phyloP scores from a whole-genome alignment of 2,888 invertebrate genomes.

The Cryptosula pallasiana region DNA sequence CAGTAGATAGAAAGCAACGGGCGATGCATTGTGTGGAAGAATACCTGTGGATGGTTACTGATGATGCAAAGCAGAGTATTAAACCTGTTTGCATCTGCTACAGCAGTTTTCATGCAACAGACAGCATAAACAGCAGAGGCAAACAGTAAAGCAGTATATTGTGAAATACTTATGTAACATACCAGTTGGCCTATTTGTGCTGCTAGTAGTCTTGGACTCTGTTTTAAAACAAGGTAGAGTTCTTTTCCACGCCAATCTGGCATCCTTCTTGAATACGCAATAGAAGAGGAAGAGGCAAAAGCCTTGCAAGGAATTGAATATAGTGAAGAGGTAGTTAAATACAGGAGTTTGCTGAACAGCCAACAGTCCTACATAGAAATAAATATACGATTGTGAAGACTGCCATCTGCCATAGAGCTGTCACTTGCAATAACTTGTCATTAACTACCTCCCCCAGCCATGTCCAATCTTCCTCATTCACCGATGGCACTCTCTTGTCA shows the following conservation, averaged over 20 bases:
- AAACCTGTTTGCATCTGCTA: background rate
- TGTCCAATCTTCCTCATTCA: no score
- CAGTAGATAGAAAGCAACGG: no score
- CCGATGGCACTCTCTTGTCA: no score
- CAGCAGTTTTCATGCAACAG: no score
- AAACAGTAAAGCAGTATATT: no score
- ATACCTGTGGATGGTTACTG: no score
- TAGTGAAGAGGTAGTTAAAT: slow-evolving; percentile 46
- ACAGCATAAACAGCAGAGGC: no score
- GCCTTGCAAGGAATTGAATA: slow-evolving; percentile 48
- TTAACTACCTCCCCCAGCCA: background rate
- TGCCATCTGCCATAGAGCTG: background rate
- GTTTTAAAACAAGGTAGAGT: slow-evolving; percentile 23
- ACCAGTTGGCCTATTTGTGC: background rate
- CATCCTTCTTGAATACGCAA: slow-evolving; percentile 43
- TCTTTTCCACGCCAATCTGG: slow-evolving; percentile 33
- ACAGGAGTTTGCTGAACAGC: slow-evolving; percentile 26
- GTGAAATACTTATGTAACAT: no score
- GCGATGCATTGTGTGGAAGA: no score
- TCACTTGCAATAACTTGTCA: background rate
- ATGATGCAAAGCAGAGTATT: no score
- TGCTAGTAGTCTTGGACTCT: background rate
- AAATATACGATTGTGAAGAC: background rate
- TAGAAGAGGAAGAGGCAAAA: slow-evolving; percentile 48
- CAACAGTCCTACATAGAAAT: background rate